phyloP scores from a whole-genome alignment of 2,888 invertebrate genomes.

The Papilio gigon region DNA sequence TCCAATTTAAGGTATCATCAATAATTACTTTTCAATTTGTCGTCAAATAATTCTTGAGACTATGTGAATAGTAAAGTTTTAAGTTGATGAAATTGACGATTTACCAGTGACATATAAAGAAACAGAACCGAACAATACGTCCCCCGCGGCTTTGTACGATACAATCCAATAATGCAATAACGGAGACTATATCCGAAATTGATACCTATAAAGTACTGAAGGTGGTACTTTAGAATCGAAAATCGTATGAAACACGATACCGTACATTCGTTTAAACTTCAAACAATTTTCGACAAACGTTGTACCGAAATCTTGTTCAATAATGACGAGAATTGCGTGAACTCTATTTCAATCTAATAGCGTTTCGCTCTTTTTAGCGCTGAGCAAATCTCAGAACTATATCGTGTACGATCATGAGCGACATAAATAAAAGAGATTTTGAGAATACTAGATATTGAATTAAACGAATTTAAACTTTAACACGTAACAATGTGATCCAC shows the following conservation, averaged over 20 bases:
- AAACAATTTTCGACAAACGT: constrained; percentile 41
- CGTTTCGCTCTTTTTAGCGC: constrained; percentile 71
- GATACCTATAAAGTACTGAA: constrained; percentile 27
- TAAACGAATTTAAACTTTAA: constrained; percentile 51
- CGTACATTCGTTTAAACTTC: neutral
- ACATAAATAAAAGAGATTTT: constrained; percentile 76
- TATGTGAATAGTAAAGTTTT: neutral
- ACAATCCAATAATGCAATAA: constrained; percentile 46
- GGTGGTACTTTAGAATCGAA: constrained; percentile 6
- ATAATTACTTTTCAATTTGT: no score
- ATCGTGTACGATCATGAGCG: constrained; percentile 76
- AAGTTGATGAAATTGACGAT: neutral
- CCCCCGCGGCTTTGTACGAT: constrained; percentile 66
- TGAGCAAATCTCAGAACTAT: constrained; percentile 64
- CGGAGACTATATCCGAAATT: constrained; percentile 36
- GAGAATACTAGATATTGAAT: constrained; percentile 43
- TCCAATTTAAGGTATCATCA: no score
- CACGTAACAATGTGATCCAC: constrained; percentile 47
- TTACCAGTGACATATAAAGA: constrained; percentile 48
- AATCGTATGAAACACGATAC: constrained; percentile 7
- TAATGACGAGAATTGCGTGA: constrained; percentile 45
- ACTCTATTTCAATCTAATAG: constrained; percentile 43
- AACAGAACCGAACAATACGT: constrained; percentile 49
- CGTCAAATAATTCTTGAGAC: no score
- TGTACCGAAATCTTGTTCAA: constrained; percentile 40